Evolutionary conservation across 2,797 vertebrate genomes (phyloP).

Genomic region (Pseudochirops corinnae): DNA sequence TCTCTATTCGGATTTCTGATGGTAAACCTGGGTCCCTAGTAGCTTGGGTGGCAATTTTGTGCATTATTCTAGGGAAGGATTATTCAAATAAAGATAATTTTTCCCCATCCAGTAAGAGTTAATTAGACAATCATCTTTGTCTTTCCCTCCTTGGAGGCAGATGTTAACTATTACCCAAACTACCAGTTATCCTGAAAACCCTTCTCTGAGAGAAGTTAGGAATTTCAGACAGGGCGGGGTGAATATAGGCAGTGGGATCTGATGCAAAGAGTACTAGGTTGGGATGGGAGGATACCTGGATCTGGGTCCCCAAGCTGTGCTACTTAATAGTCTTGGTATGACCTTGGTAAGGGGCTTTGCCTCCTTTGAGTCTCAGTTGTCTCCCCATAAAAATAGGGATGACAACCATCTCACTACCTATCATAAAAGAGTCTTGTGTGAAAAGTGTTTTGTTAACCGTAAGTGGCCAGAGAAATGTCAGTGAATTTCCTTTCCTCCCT

Average conservation of each 20-base stretch:
- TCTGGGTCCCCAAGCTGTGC: neutral
- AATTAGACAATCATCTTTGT: neutral
- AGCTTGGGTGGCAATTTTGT: neutral
- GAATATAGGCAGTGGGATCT: neutral
- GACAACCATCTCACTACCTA: neutral
- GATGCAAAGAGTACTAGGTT: neutral
- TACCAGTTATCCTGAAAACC: neutral
- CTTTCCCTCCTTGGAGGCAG: neutral
- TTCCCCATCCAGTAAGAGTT: neutral
- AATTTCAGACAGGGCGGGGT: neutral
- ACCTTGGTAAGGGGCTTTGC: neutral
- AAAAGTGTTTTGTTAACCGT: neutral
- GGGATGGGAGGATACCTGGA: neutral
- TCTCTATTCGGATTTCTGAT: neutral
- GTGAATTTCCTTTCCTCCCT: neutral
- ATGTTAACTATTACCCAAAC: neutral
- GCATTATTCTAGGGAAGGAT: neutral
- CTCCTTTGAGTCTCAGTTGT: neutral
- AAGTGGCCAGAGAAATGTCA: neutral
- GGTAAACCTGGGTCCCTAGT: neutral
- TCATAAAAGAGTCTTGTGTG: neutral
- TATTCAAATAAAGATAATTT: neutral
- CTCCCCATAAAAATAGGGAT: neutral
- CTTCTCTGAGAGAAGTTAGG: neutral
- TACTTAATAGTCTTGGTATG: neutral